These are phyloP conservation scores for Platerodrilus igneus DNA, from an alignment of 2,888 invertebrate genomes.

Conservation along the genomic window DNA sequence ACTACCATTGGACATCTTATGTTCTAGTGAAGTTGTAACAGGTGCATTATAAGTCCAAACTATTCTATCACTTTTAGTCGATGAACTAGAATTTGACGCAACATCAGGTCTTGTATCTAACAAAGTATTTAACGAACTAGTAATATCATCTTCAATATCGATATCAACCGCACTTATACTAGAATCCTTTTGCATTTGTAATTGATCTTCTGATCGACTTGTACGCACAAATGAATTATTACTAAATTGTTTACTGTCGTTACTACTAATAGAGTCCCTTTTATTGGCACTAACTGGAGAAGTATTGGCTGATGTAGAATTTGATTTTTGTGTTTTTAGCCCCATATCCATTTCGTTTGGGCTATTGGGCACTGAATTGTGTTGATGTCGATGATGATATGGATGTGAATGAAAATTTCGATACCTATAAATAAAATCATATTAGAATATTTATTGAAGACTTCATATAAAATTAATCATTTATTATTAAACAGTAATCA, in stretches of 20 bases:
- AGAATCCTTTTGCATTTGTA: constrained; percentile 75
- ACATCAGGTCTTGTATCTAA: constrained; percentile 59
- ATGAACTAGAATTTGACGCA: constrained; percentile 30
- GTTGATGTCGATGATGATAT: constrained; percentile 46
- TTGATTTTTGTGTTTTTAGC: constrained; percentile 42
- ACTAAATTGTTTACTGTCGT: constrained; percentile 26
- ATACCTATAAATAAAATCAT: constrained; percentile 44
- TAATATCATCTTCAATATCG: constrained; percentile 89
- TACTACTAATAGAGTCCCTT: constrained; percentile 43
- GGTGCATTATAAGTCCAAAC: constrained; percentile 92
- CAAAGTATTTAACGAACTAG: constrained; percentile 87
- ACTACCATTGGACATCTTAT: constrained; percentile 57
- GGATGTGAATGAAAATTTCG: constrained; percentile 51
- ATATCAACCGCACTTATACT: constrained; percentile 81
- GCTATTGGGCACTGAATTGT: constrained; percentile 66
- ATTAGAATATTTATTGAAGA: too few species aligned
- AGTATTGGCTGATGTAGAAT: constrained; percentile 52
- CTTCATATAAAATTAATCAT: too few species aligned
- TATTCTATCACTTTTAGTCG: constrained; percentile 64
- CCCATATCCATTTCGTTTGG: constrained; percentile 62
- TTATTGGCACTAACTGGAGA: constrained; percentile 54
- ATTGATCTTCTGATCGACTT: constrained; percentile 87
- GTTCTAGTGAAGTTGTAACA: constrained; percentile 57
- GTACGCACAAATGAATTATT: constrained; percentile 65
- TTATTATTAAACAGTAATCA: too few species aligned